These are phyloP conservation scores for Noturus placidus DNA, from an alignment of 2,113 vertebrate genomes.

Conservation along the genomic window DNA sequence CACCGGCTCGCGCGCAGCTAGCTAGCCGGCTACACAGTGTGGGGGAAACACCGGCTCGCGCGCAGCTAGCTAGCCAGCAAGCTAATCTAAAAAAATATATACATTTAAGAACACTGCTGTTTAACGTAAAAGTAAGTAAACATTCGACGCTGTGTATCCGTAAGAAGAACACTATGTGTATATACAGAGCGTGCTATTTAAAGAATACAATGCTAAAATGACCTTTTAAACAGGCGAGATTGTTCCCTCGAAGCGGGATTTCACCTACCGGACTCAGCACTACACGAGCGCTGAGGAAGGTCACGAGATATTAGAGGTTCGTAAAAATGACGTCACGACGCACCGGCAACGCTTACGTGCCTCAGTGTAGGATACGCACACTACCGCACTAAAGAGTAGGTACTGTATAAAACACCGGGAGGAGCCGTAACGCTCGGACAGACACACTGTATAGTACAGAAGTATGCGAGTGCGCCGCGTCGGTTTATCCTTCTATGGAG, in stretches of 20 bases:
- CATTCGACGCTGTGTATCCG: neutral
- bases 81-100: neutral
- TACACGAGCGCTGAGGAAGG: constrained; percentile 44
- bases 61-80: neutral
- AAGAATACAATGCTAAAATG: neutral
- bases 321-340: constrained; percentile 34
- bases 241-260: neutral
- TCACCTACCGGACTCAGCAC: neutral
- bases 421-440: too few species aligned
- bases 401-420: neutral
- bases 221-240: neutral
- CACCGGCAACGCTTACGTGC: constrained; percentile 13
- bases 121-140: neutral
- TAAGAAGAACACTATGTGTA: too few species aligned
- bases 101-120: neutral
- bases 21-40: neutral
- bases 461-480: neutral
- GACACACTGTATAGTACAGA: neutral
- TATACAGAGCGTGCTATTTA: too few species aligned
- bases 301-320: constrained; percentile 50
- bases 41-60: neutral
- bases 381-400: neutral
- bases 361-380: neutral
- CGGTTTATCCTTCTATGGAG: constrained; percentile 6
- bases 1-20: neutral